A percentile compares a stretch with the other conserved stretches of the same genome.
Conservation (phyloP, 2,797 vertebrate species). For the Limosa lapponica region DNA sequence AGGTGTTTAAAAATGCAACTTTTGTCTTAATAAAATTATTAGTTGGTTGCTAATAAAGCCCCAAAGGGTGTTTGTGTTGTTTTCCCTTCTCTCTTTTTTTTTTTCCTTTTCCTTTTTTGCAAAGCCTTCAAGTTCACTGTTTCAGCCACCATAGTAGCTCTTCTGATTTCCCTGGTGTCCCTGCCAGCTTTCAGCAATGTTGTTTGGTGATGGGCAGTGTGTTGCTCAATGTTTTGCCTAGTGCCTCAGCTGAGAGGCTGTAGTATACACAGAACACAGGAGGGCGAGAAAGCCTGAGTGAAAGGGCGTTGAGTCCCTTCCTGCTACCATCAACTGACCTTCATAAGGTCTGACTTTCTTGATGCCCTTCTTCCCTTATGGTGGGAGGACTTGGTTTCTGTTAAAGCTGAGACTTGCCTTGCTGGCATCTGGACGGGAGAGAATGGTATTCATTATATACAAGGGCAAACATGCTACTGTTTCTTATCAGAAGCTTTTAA, state of each 20-base stretch:
- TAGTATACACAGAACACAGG: accelerated
- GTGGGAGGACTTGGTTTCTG: background rate
- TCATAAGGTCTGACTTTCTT: background rate
- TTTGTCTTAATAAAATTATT: background rate
- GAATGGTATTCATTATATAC: background rate
- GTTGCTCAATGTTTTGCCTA: background rate
- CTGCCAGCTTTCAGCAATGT: background rate
- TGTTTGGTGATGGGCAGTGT: background rate
- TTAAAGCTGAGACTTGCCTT: background rate
- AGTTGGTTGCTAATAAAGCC: background rate
- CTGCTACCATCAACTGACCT: accelerated
- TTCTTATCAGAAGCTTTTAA: background rate
- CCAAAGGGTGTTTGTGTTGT: background rate
- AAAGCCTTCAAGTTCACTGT: background rate
- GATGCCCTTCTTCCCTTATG: background rate
- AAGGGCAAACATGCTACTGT: background rate
- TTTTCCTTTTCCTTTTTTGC: too few relatives aligned
- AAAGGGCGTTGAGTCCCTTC: background rate
- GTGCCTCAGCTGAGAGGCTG: background rate
- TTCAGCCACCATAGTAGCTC: background rate
- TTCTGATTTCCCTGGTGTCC: background rate
- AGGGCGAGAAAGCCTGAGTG: background rate
- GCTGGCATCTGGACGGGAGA: background rate
- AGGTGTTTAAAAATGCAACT: background rate
- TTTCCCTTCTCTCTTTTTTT: too few relatives aligned